Evolutionary conservation across 2,888 invertebrate species (phyloP).

Genomic region (Metopia argyrocephala): DNA sequence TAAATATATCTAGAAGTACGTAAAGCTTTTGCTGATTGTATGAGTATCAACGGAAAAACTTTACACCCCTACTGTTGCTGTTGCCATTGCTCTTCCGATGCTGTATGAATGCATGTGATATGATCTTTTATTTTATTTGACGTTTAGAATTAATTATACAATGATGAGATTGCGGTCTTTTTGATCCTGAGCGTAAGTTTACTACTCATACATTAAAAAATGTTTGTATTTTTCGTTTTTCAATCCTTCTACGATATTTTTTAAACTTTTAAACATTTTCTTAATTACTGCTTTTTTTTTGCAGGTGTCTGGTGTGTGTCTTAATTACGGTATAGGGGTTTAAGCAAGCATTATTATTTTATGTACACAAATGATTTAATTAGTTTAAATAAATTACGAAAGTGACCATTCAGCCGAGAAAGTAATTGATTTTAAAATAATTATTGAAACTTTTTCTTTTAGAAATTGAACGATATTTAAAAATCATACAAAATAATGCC

Average conservation of each 20-base stretch:
- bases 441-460: too few species aligned
- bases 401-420: constrained; percentile 4
- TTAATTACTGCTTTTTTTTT: neutral
- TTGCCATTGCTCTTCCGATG: too few species aligned
- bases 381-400: neutral
- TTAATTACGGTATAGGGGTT: neutral
- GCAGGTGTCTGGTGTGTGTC: constrained; percentile 34
- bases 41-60: constrained; percentile 8
- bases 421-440: too few species aligned
- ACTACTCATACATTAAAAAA: too few species aligned
- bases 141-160: constrained; percentile 16
- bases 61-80: neutral
- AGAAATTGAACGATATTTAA: too few species aligned
- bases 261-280: neutral
- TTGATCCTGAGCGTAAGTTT: constrained; percentile 8
- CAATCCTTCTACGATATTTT: neutral
- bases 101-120: neutral
- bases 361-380: constrained; percentile 16
- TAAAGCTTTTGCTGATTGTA: too few species aligned
- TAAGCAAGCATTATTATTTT: constrained; percentile 5
- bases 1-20: too few species aligned
- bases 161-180: neutral
- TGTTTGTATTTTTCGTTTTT: neutral
- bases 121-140: constrained; percentile 17
- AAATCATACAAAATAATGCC: too few species aligned